phyloP scores from a whole-genome alignment of 2,888 invertebrate species.

The Adelognathus sp. region DNA sequence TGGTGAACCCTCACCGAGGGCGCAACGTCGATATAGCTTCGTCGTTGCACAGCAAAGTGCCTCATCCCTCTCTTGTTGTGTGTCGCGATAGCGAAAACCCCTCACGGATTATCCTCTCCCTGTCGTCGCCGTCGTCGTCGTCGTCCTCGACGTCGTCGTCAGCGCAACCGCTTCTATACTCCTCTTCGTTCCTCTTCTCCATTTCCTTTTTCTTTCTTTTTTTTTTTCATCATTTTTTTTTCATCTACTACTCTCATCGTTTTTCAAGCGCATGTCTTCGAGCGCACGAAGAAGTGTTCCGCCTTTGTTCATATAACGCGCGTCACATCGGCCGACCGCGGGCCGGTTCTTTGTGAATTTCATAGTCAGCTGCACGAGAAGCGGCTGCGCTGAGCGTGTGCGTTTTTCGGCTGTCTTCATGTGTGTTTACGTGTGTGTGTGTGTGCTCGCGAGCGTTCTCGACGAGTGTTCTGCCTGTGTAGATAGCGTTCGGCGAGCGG shows the following conservation, averaged over 20 bases:
- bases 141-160: conserved; percentile 36
- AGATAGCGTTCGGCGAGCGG: conserved; percentile 35
- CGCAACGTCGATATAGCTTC: conserved; percentile 24
- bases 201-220: conserved; percentile 10
- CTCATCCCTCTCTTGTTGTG: conserved; percentile 11
- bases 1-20: conserved; percentile 33
- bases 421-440: conserved; percentile 12
- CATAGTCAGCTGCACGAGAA: conserved; percentile 75
- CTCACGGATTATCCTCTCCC: conserved; percentile 35
- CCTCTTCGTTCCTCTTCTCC: conserved; percentile 12
- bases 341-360: conserved; percentile 72
- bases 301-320: conserved; percentile 71
- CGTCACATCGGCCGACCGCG: conserved; percentile 55
- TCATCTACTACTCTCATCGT: conserved; percentile 52
- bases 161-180: conserved; percentile 35
- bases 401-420: neutral
- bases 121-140: conserved; percentile 27
- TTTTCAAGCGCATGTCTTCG: conserved; percentile 59
- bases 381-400: conserved; percentile 54
- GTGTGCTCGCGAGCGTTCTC: neutral
- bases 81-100: conserved; percentile 30
- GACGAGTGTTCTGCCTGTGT: neutral
- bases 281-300: conserved; percentile 59
- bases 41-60: conserved; percentile 48
- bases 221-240: conserved; percentile 28